Percentiles rank a stretch among this genome's conserved stretches.
These are phyloP conservation scores for Anhinga anhinga DNA, from an alignment of 2,113 vertebrate species.

Conservation along the genomic window DNA sequence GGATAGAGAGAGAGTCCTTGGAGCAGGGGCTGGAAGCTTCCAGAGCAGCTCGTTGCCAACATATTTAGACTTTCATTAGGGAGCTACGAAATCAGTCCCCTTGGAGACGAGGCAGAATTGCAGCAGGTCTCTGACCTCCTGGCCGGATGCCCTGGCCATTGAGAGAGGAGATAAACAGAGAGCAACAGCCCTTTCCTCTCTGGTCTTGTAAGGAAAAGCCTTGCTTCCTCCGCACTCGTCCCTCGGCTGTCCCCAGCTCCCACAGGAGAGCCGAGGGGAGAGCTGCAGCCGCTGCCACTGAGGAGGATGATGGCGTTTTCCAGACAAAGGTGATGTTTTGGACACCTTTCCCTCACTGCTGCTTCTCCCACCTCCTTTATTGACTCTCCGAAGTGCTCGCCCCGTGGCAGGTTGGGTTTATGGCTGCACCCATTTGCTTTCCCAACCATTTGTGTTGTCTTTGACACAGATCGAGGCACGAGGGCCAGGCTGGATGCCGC, in stretches of 20 bases:
- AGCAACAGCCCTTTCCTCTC: not conserved
- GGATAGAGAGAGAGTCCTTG: not conserved
- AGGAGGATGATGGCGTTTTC: accelerated
- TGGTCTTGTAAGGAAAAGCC: accelerated
- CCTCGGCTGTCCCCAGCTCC: not conserved
- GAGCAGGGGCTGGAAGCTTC: not conserved
- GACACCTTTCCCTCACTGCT: accelerated
- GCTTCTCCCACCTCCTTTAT: not conserved
- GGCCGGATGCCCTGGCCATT: not conserved
- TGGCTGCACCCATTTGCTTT: not conserved
- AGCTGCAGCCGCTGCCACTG: not conserved
- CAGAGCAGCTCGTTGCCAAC: not conserved
- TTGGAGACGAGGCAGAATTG: not conserved
- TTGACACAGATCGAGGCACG: not conserved
- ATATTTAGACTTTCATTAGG: not conserved
- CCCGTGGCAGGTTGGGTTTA: not conserved
- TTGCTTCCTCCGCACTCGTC: accelerated
- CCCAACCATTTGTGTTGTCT: not conserved
- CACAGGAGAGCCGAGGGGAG: not conserved
- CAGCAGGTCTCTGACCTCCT: not conserved
- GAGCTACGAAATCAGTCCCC: not conserved
- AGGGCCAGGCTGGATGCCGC: accelerated
- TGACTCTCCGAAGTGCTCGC: not conserved
- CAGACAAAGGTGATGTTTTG: not conserved
- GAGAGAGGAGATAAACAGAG: not conserved